Evolutionary conservation across 1,140 invertebrate genomes (phyloP).

Genomic region (Drosophila willistoni): DNA sequence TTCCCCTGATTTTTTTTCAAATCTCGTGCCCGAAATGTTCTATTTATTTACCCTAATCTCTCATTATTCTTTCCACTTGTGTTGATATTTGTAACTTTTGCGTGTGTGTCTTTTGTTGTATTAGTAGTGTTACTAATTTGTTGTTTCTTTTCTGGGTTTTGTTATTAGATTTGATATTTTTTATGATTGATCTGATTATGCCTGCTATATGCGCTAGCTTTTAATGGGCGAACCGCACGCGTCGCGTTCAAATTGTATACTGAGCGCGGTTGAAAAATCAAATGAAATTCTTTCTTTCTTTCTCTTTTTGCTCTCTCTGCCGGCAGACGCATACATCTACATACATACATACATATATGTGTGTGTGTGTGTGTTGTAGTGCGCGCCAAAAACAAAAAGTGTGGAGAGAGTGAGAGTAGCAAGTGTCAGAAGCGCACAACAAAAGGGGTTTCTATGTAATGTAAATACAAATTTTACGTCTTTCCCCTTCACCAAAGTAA

Average conservation of each 20-base stretch:
- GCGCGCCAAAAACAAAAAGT: conserved; percentile 67
- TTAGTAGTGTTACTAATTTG: conserved; percentile 31
- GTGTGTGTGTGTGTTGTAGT: conserved; percentile 43
- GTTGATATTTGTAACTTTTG: conserved; percentile 26
- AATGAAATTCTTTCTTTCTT: conserved; percentile 6
- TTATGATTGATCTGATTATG: conserved; percentile 26
- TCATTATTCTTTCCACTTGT: conserved; percentile 60
- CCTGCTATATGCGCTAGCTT: conserved; percentile 5
- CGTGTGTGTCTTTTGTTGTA: conserved; percentile 13
- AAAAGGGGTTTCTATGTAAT: conserved; percentile 11
- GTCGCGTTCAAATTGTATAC: conserved; percentile 55
- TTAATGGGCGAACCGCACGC: conserved; percentile 51
- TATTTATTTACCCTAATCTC: conserved; percentile 63
- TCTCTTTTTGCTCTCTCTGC: conserved; percentile 32
- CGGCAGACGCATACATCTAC: conserved; percentile 41
- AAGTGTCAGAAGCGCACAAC: conserved; percentile 40
- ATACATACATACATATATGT: conserved; percentile 11
- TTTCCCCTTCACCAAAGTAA: not conserved
- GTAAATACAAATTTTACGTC: not conserved
- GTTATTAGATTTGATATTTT: conserved; percentile 35
- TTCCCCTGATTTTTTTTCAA: conserved; percentile 29
- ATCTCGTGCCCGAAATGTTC: not conserved
- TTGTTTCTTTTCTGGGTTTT: conserved; percentile 17
- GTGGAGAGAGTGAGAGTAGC: conserved; percentile 23
- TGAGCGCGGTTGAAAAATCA: conserved; percentile 36